phyloP scores from a whole-genome alignment of 2,113 vertebrate genomes.

The Apteryx owenii region DNA sequence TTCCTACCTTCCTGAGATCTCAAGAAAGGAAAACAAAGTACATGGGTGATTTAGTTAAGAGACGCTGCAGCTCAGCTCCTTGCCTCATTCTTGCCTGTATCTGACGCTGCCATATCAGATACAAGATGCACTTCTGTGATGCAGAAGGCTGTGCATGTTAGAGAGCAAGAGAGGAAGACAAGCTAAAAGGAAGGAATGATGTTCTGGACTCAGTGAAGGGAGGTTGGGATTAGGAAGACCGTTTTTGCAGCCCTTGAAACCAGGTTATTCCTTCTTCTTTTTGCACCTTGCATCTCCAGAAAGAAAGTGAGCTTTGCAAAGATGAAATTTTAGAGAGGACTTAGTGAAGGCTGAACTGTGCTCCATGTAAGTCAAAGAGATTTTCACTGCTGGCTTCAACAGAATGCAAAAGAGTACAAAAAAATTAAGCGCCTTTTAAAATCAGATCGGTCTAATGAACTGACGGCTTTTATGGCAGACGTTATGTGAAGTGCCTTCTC shows the following conservation, averaged over 20 bases:
- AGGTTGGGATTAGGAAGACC: background rate
- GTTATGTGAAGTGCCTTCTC: background rate
- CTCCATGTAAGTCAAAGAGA: background rate
- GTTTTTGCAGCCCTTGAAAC: background rate
- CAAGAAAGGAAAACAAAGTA: background rate
- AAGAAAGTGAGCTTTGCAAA: background rate
- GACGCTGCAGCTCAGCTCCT: background rate
- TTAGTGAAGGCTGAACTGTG: accelerated
- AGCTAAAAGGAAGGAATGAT: background rate
- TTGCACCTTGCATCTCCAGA: background rate
- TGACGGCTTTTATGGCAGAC: background rate
- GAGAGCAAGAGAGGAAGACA: accelerated
- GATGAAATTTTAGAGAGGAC: background rate
- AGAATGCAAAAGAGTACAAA: background rate
- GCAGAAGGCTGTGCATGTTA: background rate
- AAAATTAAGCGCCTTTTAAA: background rate
- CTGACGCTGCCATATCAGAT: background rate
- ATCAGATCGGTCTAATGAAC: background rate
- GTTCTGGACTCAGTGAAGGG: background rate
- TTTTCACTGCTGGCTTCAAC: background rate
- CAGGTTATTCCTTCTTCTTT: background rate
- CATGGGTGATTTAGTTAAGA: background rate
- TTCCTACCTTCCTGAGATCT: background rate
- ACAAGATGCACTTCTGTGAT: background rate
- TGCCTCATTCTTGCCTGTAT: background rate